Percentiles rank a stretch among this genome's conserved stretches.
Evolutionary conservation across 1,140 invertebrate species (phyloP).

Genomic region (Panonychus citri): DNA sequence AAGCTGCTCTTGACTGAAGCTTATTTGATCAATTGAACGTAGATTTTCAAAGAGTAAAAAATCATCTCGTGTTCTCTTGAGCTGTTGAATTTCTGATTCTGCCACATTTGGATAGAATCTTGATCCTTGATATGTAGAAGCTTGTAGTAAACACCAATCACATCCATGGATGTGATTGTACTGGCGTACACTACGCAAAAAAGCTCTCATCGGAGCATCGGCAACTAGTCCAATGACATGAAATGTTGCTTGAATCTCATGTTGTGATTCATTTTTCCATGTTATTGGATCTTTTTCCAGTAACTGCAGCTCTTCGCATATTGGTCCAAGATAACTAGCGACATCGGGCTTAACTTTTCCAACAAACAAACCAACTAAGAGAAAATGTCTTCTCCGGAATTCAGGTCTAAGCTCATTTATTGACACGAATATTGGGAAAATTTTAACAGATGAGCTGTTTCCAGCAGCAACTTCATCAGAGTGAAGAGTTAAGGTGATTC

Average conservation of each 20-base stretch:
- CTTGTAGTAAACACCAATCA: background rate
- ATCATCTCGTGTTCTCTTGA: too few relatives aligned
- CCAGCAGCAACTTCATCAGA: background rate
- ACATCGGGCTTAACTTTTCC: background rate
- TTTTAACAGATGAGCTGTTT: background rate
- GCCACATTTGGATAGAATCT: background rate
- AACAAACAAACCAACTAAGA: background rate
- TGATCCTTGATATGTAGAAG: background rate
- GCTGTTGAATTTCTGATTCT: too few relatives aligned
- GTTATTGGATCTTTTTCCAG: background rate
- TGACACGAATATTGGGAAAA: background rate
- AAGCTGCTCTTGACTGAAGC: too few relatives aligned
- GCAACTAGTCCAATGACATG: background rate
- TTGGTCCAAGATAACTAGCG: background rate
- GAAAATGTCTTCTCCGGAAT: background rate
- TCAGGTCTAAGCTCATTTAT: background rate
- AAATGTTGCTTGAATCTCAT: background rate
- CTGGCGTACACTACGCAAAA: background rate
- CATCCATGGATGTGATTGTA: background rate
- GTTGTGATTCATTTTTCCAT: background rate
- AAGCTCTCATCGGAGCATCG: background rate
- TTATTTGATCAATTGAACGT: too few relatives aligned
- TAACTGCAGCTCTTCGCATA: background rate
- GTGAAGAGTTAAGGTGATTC: background rate
- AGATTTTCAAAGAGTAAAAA: too few relatives aligned